Evolutionary conservation across 2,113 vertebrate species (phyloP).

Genomic region (Corythornis vintsioides): DNA sequence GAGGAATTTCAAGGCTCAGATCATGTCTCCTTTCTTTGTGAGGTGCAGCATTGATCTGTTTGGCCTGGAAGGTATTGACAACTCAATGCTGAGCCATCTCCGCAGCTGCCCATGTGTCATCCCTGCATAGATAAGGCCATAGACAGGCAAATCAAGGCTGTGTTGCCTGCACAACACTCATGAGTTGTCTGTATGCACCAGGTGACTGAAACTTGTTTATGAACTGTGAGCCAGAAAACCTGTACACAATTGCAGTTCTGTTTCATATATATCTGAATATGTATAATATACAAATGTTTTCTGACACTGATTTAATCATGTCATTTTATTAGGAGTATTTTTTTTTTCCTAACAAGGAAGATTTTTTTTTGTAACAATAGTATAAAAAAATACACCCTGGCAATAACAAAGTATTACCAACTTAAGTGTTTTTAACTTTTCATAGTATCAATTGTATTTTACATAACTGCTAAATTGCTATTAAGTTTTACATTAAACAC

Average conservation of each 20-base stretch:
- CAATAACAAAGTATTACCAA: not conserved
- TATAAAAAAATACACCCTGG: not conserved
- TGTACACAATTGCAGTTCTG: not conserved
- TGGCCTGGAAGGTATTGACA: too few species aligned
- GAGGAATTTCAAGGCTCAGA: too few species aligned
- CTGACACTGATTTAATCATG: not conserved
- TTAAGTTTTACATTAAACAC: not conserved
- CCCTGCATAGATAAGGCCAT: too few species aligned
- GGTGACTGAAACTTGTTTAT: too few species aligned
- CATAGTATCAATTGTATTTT: not conserved
- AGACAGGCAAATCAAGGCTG: too few species aligned
- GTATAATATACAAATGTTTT: not conserved
- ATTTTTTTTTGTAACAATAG: not conserved
- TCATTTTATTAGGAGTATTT: not conserved
- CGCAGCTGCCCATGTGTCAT: too few species aligned
- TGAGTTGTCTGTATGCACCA: too few species aligned
- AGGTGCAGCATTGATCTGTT: too few species aligned
- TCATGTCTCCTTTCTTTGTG: too few species aligned
- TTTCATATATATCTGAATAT: not conserved
- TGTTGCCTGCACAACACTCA: too few species aligned
- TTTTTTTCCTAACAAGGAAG: not conserved
- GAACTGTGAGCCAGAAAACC: too few species aligned
- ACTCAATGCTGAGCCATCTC: too few species aligned
- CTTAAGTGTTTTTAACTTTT: not conserved
- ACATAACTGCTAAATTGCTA: not conserved